phyloP scores from a whole-genome alignment of 1,140 invertebrate genomes.

The Panonychus citri region DNA sequence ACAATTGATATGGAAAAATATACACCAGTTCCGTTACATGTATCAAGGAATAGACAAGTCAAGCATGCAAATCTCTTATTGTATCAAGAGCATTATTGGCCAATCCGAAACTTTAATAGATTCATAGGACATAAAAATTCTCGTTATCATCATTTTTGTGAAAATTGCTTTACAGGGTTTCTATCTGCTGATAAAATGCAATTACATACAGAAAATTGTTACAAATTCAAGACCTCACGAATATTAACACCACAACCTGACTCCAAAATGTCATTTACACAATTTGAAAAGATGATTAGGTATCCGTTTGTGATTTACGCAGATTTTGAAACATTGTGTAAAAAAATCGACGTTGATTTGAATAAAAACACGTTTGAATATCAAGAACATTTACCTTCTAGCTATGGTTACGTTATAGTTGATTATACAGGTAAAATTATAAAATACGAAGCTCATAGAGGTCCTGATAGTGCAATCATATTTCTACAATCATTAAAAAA shows the following conservation, averaged over 20 bases:
- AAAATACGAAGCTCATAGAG: background rate
- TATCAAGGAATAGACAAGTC: background rate
- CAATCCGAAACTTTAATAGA: background rate
- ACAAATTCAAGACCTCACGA: background rate
- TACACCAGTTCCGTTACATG: background rate
- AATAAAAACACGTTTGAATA: background rate
- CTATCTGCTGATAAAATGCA: background rate
- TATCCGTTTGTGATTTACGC: background rate
- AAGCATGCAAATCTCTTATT: conserved; percentile 5
- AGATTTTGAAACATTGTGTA: background rate
- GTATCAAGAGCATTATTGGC: background rate
- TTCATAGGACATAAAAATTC: background rate
- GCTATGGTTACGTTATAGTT: background rate
- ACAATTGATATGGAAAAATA: background rate
- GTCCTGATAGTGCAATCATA: background rate
- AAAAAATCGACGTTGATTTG: background rate
- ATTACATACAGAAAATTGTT: background rate
- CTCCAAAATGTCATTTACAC: background rate
- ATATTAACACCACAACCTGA: background rate
- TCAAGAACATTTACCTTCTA: background rate
- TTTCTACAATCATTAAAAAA: background rate
- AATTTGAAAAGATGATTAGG: background rate
- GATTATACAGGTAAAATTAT: background rate
- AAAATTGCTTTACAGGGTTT: background rate
- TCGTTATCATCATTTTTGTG: background rate